A percentile compares a stretch with the other conserved stretches of the same genome.
Evolutionary conservation across 2,888 invertebrate species (phyloP).

Genomic region (Ophioninae sp.): DNA sequence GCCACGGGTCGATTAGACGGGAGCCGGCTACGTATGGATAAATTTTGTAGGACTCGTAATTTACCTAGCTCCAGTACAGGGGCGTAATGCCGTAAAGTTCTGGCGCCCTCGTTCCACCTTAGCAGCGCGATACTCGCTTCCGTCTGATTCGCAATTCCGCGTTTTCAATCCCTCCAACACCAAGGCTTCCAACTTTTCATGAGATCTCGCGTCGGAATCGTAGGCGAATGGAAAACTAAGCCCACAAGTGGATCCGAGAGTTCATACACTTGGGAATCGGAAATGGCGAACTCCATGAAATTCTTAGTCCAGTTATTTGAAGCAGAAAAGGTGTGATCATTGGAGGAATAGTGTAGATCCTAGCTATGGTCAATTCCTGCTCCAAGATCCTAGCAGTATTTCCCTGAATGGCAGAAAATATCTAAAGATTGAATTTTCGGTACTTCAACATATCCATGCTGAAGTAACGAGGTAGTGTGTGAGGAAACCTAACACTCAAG

Average conservation of each 20-base stretch:
- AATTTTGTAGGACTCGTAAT: conserved; percentile 31
- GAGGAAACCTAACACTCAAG: background rate
- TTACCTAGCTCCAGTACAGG: conserved; percentile 16
- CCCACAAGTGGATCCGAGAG: background rate
- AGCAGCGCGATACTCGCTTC: conserved; percentile 13
- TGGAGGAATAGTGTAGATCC: background rate
- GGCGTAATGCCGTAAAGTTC: conserved; percentile 32
- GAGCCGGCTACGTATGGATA: conserved; percentile 15
- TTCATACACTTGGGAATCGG: conserved; percentile 1
- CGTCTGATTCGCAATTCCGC: conserved; percentile 44
- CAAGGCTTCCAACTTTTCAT: conserved; percentile 30
- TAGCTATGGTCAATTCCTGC: background rate
- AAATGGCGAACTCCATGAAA: conserved; percentile 22
- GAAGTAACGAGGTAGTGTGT: background rate
- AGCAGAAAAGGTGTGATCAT: background rate
- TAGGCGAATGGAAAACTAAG: background rate
- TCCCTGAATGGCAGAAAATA: background rate
- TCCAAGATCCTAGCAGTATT: background rate
- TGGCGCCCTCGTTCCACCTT: conserved; percentile 21
- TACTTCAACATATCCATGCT: background rate
- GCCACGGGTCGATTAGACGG: conserved; percentile 18
- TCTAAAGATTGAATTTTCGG: background rate
- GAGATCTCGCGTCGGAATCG: background rate
- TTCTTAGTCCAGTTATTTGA: conserved; percentile 18
- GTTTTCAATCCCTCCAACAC: background rate